Evolutionary conservation across 1,140 invertebrate genomes (phyloP), one percentile per base, ranked within the genome.

Genomic region (Monomorium pharaonis): DNA sequence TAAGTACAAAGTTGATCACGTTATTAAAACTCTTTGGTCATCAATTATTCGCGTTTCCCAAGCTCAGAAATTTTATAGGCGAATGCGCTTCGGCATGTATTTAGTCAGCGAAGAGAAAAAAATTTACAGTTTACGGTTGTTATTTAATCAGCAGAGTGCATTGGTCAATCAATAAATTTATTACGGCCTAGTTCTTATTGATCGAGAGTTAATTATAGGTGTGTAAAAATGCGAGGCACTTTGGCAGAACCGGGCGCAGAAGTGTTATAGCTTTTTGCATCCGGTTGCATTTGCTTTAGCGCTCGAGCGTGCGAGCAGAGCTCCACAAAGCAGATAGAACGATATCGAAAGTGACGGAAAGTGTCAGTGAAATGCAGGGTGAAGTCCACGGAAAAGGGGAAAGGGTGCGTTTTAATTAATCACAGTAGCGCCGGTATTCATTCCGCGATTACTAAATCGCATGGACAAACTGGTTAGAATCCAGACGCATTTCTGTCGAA

Each of bases 371-470:
- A 2, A 21, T 12, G 7, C 24, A 33, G 33, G 33, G 16, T 70
- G 18, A 81, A 44, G 21, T 81, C 37, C 24, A 70, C 5, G 1
- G 16, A 10, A 56, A 54, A n/a, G 30, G 30, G 21, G 21, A 70
- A 81, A 24, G 14, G 9, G 21, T 62, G 12, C 24, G 21, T 67
- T 67, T 67, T 67, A 51, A 47, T 51, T 67, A 67, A 24, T 54
- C n/a, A 14, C 18, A 54, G 21, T 24, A 44, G 51, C 9, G 27
- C n/a, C 27, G 27, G 58, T 18, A 16, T 14, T n/a, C 0, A 69
- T 80, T 80, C n/a, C 5, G 62, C 14, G 16, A 80, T 80, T 80
- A 42, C 62, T 42, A 81, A 69, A 70, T 70, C 24, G 6, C 14
- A 3, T 18, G 27, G n/a, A 1, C 0, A 65, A 78, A 78, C 44